These are phyloP conservation scores for Sarotherodon lohbergeri DNA, from an alignment of 2,113 vertebrate genomes.

Conservation along the genomic window DNA sequence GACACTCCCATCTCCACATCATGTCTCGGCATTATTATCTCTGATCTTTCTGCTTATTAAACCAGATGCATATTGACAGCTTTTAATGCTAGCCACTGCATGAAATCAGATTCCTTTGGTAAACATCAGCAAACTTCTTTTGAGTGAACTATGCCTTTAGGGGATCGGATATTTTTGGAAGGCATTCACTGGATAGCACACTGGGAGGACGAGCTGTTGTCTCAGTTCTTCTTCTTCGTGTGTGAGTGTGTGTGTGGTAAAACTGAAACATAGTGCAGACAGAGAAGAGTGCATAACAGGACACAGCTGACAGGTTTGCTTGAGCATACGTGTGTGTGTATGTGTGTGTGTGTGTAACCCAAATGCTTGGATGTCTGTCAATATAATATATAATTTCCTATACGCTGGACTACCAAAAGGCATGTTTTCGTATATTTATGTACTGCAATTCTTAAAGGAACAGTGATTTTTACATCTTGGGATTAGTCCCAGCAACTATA, in stretches of 20 bases:
- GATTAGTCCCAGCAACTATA: not conserved
- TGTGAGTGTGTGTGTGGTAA: not conserved
- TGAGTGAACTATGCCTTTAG: slow-evolving; percentile 1
- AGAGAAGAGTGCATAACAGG: not conserved
- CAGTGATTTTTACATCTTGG: not conserved
- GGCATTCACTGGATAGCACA: slow-evolving; percentile 26
- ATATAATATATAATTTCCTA: not conserved
- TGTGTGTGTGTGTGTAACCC: not conserved
- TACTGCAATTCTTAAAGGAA: not conserved
- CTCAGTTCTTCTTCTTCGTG: not conserved
- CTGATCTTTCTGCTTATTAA: not conserved
- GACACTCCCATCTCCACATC: not conserved
- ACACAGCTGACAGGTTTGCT: not conserved
- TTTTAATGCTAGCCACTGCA: not conserved
- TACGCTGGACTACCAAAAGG: not conserved
- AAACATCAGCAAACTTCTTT: not conserved
- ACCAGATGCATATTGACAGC: not conserved
- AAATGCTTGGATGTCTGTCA: not conserved
- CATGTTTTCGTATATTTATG: not conserved
- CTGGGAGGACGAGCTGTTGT: slow-evolving; percentile 24
- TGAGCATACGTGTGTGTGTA: not conserved
- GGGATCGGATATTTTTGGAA: slow-evolving; percentile 34
- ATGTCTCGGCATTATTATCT: not conserved
- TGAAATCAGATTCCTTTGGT: not conserved
- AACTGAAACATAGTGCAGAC: not conserved